Base-by-base conservation (phyloP, 53 echinoderm and acorn worm species). In the Arbacia lixula region DNA sequence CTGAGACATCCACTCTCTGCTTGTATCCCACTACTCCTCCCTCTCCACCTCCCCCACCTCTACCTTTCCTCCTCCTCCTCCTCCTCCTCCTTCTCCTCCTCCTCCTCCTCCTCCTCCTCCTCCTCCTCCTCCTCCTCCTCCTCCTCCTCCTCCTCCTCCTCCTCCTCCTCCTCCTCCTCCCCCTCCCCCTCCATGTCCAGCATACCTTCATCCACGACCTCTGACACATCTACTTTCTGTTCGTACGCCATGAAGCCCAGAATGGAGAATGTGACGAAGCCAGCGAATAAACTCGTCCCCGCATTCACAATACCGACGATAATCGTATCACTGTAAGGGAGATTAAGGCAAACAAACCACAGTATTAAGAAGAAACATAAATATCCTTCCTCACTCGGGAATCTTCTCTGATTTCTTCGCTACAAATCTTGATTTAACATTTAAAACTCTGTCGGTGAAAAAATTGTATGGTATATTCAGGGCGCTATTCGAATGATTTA, bases 201-300 rank as follows among this genome's bases (percentile, higher is more conserved):
- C 36, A 11, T 76, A 89, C 89, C 89, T 64, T 84, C 53, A 66
- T 85, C 85, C 37, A 89, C 89, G 30, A 89, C 89, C 14, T 85
- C 89, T 2, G 63, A 31, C 14, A 89, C 89, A 3, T 74, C 66
- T 12, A 85, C 61, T 1, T 50, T 66, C 12, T 66, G 85, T 32
- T 77, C 49, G 12, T 76, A 30, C 10, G 89, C 89, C 89, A 89
- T 89, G 50, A 69, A 89, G 16, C 91, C 91, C 32, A 91, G 77
- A 34, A 88, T 84, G 33, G 88, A 68, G 31, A 91, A 91, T 2
- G 76, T 91, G 3, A 91, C 88, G 52, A 91, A 88, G 17, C 91
- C 91, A 36, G 91, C 91, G 38, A 84, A 91, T 50, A 91, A 52
- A 80, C 91, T 91, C 3, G 91, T 91, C 43, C 88, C 84, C 3